Base-by-base conservation (phyloP, 2,797 vertebrate species). In the Fundulus diaphanus region DNA sequence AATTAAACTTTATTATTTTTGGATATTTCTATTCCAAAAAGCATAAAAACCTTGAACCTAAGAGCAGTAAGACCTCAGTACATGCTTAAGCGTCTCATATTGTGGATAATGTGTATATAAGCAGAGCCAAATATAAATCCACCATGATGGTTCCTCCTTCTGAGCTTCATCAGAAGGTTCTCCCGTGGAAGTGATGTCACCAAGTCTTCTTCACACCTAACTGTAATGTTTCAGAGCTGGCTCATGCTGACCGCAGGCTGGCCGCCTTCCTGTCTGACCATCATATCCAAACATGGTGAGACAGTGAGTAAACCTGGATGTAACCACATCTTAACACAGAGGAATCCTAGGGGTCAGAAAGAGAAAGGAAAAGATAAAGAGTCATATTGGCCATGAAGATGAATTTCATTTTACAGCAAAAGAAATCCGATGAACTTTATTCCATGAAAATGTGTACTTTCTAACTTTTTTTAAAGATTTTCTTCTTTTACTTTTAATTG, bases 231-330 rank as follows among this genome's bases (percentile, higher is more conserved):
- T 87, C 78, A 77, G 80, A 27, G 13, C 82, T 82, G 84, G 74
- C 89, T 85, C 78, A 59, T 42, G 65, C 81, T 59, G 72, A 88
- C 87, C 84, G 61, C 90, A 84, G 94, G 94, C 93, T 93, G 92
- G 86, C 83, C 83, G 79, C 91, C 88, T 95, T 95, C 95, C 94
- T 95, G 93, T 94, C 92, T 91, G 90, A 91, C 83, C 85, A 86
- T 85, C 63, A 74, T 86, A 86, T 74, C 70, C 88, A 95, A 94
- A 95, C 91, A 93, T 80, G 76, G 78, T 70, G 81, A 87, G 88
- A 88, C 82, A 61, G 87, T 81, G 83, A 68, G 86, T 91, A 89
- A 89, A 92, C 84, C 86, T 52, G 84, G 77, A 65, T 37, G 61
- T 87, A 88, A 93, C 90, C 92, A 93, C 93, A 89, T 94, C 92